phyloP scores from a whole-genome alignment of 2,797 vertebrate genomes.

The Rhinella marina region DNA sequence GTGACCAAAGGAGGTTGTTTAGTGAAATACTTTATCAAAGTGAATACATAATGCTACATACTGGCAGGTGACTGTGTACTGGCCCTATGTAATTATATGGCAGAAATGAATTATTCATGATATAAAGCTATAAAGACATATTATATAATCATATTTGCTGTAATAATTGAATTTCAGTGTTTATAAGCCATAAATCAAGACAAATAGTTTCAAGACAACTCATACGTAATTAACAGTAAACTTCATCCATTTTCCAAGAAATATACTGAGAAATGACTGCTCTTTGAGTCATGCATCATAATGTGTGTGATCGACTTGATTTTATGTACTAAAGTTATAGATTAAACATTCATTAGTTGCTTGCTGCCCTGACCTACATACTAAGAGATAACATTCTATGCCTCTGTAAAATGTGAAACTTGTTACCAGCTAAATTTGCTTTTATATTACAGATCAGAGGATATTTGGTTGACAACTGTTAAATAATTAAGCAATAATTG shows the following conservation, averaged over 20 bases:
- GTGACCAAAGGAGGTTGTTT: neutral
- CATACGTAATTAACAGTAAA: neutral
- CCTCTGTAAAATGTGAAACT: slow-evolving; percentile 2
- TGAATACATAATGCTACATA: neutral
- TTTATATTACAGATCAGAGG: slow-evolving; percentile 29
- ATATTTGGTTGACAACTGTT: slow-evolving; percentile 27
- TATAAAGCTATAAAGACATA: neutral
- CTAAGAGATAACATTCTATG: neutral
- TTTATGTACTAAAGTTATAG: slow-evolving; percentile 14
- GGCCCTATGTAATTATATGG: neutral
- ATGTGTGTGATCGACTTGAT: slow-evolving; percentile 14
- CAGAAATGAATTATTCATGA: neutral
- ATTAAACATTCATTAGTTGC: slow-evolving; percentile 40
- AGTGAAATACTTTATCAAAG: neutral
- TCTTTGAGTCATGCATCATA: slow-evolving; percentile 27
- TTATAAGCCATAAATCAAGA: slow-evolving; percentile 24
- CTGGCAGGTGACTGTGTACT: neutral
- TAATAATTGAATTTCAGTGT: slow-evolving; percentile 18
- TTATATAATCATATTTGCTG: neutral
- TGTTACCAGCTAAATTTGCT: slow-evolving; percentile 3
- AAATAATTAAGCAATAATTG: slow-evolving; percentile 34
- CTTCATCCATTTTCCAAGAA: neutral
- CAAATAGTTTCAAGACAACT: slow-evolving; percentile 40
- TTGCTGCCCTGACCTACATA: slow-evolving; percentile 42
- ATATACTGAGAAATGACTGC: neutral